Base-by-base conservation (phyloP, 2,888 invertebrate genomes). In the Schrankia costaestrigalis region DNA sequence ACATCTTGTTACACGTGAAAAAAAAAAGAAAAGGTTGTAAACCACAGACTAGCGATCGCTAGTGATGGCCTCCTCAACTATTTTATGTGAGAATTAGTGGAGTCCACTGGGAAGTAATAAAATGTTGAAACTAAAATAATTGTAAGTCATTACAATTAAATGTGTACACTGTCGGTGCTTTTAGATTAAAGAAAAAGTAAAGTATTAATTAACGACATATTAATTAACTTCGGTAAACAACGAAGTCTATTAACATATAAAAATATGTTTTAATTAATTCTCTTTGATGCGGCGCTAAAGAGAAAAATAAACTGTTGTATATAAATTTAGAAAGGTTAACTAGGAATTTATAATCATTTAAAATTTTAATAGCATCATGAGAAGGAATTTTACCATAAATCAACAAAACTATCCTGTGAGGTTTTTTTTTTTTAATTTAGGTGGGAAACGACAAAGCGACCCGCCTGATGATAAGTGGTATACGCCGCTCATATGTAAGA, bases 1-100 rank as follows among this genome's bases (percentile, higher is more conserved):
- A 42, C 39, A 35, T 31, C 26, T 35, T 10, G 37, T 38, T 32
- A 25, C 33, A 31, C 11, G 40, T 11, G 28, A 47, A 46, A 9
- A 9, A 55, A 52, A n/a, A 36, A 31, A 31, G 39, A 39, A 44
- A 38, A 17, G 31, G 24, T 21, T 36, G 19, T 25, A 46, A 36
- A 41, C 39, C 41, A 53, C 34, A 41, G 35, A 17, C 31, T 30
- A 31, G 25, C 34, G 39, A 41, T 38, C 17, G 24, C 48, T 41
- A 52, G 53, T 52, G 41, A 41, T 37, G 48, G 11, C 29, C 36
- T 11, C 17, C 21, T 7, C 10, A 7, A 21, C 21, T 2, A 21
- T 1, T n/a, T n/a, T n/a, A n/a, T n/a, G n/a, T n/a, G n/a, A n/a
- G n/a, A n/a, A n/a, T n/a, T n/a, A n/a, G n/a, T n/a, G n/a, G n/a